These are phyloP conservation scores for Ectemnius continuus DNA, from an alignment of 2,888 invertebrate genomes.

Conservation along the genomic window DNA sequence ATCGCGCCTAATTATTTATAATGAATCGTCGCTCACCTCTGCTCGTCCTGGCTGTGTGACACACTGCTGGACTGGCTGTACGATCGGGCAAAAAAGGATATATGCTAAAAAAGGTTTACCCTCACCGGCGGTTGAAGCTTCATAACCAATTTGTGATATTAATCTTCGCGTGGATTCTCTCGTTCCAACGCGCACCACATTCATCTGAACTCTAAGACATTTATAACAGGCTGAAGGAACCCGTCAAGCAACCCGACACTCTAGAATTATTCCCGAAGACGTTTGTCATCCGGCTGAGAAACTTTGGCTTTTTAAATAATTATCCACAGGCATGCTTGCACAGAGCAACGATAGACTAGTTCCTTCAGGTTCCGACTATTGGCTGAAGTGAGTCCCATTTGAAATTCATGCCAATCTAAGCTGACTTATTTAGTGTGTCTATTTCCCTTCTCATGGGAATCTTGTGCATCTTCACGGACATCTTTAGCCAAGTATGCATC, in stretches of 20 bases:
- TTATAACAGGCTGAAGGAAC: constrained; percentile 23
- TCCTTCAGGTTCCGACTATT: too few relatives aligned
- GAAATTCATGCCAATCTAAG: constrained; percentile 24
- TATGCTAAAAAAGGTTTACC: constrained; percentile 2
- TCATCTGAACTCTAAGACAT: constrained; percentile 35
- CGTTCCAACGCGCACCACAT: constrained; percentile 21
- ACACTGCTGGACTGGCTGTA: background rate
- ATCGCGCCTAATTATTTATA: constrained; percentile 73
- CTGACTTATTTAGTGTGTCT: constrained; percentile 49
- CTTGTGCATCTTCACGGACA: constrained; percentile 46
- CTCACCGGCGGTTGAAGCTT: constrained; percentile 29
- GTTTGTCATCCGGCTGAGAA: too few relatives aligned
- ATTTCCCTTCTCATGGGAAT: constrained; percentile 34
- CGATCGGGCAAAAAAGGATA: background rate
- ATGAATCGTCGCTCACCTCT: constrained; percentile 62
- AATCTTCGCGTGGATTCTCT: constrained; percentile 38
- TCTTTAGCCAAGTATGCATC: constrained; percentile 21
- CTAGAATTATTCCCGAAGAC: too few relatives aligned
- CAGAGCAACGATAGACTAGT: too few relatives aligned
- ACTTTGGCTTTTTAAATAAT: too few relatives aligned
- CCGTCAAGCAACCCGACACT: background rate
- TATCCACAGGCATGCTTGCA: too few relatives aligned
- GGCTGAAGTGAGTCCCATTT: background rate
- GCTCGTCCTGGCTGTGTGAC: background rate
- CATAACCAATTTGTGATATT: constrained; percentile 53